Evolutionary conservation across 2,888 invertebrate genomes (phyloP), one percentile per base, ranked within the genome.

Genomic region (Athalia cordata): DNA sequence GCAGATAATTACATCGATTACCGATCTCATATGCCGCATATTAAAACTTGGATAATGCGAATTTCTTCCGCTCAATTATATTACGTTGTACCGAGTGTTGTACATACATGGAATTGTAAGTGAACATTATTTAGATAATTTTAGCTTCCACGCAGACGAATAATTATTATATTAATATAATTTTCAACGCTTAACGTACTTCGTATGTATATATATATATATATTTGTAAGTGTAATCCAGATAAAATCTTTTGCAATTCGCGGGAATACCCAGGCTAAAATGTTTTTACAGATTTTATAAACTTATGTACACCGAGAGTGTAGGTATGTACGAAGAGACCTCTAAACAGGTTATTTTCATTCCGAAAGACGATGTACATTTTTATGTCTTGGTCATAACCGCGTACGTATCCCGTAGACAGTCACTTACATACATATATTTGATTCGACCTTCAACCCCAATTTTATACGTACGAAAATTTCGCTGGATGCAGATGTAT

Each of bases 381-480:
- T 4, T 11, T 11, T 52, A 52, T 11, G 7, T 52, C 8, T 52
- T 52, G 8, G 52, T 9, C 55, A 4, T 55, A 55, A 11, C n/a
- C 29, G 29, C 29, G 29, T 29, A 29, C 29, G 2, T 29, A 29
- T 29, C 29, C 29, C 29, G 29, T 29, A 29, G 29, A 29, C 29
- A 29, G 29, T 29, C 29, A 29, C 29, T 29, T 29, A 29, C 29
- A 29, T 29, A 29, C 29, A 29, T 29, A 29, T 52, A 55, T 55
- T 68, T 55, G 15, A 55, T 52, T 11, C 29, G 68, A 52, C 68
- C 68, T 52, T 68, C 52, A 52, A 8, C 68, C 68, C 68, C 29
- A 52, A 52, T 13, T 13, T 13, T 61, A 9, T 11, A 9, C 13
- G 15, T 52, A 9, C 8, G 29, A 8, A 8, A 50, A 15, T 29